Evolutionary conservation across 2,113 vertebrate species (phyloP), one percentile per base, ranked within the genome.

Genomic region (Rhodinocichla rosea): DNA sequence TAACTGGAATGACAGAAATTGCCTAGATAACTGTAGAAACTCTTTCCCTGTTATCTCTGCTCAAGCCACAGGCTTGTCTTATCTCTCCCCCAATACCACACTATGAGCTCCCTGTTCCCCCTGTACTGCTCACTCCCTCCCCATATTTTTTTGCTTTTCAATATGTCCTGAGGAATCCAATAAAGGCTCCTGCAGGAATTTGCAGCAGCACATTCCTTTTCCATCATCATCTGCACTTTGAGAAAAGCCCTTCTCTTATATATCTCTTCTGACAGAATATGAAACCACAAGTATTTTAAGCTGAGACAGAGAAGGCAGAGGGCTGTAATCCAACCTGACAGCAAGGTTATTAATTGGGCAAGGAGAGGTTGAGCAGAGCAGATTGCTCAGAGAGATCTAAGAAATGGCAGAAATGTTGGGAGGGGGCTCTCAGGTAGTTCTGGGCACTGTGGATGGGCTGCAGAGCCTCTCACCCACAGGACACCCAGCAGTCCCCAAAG

Each of bases 271-370:
- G 97, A 96, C 95, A 97, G 94, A 96, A 96, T 92, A 92, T 93
- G 97, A 98, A 98, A 97, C 97, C 97, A 93, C 97, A 98, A 95
- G 96, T 97, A 97, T 98, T 96, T 98, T 97, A 98, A 98, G 96
- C 95, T 97, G 97, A 97, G 97, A 95, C 97, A 97, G 95, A 97
- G 95, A 92, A 96, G 89, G 88, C 87, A 94, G 95, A 94, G 94
- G 92, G 83, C 97, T 97, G 87, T 98, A 98, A 98, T 98, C 97
- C 97, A 97, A 97, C 96, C 90, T 98, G 98, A 98, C 98, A 98
- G 97, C 90, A 84, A 92, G 27, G 33, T 96, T 96, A 97, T 97
- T 96, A 97, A 96, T 87, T 71, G 19, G 63, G 91, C 87, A 69
- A 85, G 92, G 83, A 83, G 78, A 88, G 55, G 78, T 53, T 75